These are phyloP conservation scores for Trachymyrmex septentrionalis DNA, from an alignment of 1,140 invertebrate genomes.

Conservation along the genomic window DNA sequence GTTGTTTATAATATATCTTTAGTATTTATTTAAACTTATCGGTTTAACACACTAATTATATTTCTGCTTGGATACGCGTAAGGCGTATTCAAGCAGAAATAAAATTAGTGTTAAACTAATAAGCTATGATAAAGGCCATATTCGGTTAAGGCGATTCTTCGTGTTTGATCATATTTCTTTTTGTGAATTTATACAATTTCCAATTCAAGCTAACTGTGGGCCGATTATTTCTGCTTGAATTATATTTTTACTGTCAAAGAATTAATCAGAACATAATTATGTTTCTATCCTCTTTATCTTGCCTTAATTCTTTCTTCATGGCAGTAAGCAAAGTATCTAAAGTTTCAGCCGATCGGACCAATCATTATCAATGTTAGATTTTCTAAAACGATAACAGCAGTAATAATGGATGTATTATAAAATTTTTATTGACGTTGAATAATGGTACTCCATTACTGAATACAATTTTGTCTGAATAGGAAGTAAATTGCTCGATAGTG, in stretches of 20 bases:
- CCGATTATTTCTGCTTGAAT: neutral
- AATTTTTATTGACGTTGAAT: conserved; percentile 52
- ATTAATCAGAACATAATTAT: conserved; percentile 5
- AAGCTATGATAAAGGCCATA: no score
- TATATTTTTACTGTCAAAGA: neutral
- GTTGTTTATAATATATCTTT: neutral
- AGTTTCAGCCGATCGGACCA: neutral
- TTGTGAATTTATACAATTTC: no score
- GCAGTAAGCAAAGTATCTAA: neutral
- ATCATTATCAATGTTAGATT: conserved; percentile 25
- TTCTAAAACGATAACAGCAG: neutral
- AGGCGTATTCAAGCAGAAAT: no score
- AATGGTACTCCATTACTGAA: conserved; percentile 28
- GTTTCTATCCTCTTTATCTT: neutral
- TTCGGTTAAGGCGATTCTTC: no score
- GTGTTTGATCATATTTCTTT: no score
- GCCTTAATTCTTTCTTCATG: neutral
- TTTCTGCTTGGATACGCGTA: neutral
- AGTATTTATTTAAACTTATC: neutral
- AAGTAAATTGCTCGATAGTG: conserved; percentile 34
- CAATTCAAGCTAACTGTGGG: no score
- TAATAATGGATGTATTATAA: conserved; percentile 43
- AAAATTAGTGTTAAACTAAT: no score
- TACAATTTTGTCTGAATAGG: conserved; percentile 36
- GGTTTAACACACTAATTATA: neutral